These are phyloP conservation scores for Ondatra zibethicus DNA, from an alignment of 2,113 vertebrate species.

Conservation along the genomic window DNA sequence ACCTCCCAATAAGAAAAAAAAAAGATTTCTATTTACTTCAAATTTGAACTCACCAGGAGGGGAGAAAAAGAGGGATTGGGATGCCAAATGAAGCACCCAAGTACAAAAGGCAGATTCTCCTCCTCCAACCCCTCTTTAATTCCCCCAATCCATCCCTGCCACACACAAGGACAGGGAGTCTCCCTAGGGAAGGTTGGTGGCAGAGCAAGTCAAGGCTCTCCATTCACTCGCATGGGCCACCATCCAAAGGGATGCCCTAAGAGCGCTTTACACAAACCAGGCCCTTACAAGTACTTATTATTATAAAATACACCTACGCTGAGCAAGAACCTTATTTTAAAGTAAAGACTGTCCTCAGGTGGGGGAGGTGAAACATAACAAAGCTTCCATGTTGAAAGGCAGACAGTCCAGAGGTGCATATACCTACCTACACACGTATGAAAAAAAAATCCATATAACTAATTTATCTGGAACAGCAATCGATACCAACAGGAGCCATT, in stretches of 20 bases:
- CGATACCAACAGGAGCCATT: constrained; percentile 68
- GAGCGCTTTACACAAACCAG: constrained; percentile 55
- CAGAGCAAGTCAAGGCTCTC: constrained; percentile 50
- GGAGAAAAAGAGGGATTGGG: background rate
- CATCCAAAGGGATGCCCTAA: constrained; percentile 64
- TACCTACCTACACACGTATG: constrained; percentile 36
- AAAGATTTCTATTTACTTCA: constrained; percentile 49
- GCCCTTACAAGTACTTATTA: constrained; percentile 65
- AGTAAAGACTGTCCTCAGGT: constrained; percentile 70
- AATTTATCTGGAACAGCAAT: constrained; percentile 68
- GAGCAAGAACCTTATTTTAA: constrained; percentile 72
- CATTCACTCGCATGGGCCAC: constrained; percentile 67
- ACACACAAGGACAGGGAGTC: constrained; percentile 60
- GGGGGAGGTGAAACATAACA: constrained; percentile 75
- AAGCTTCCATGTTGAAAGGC: constrained; percentile 77
- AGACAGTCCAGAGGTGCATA: constrained; percentile 44
- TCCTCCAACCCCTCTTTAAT: constrained; percentile 73
- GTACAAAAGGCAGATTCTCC: constrained; percentile 69
- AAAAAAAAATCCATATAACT: constrained; percentile 61
- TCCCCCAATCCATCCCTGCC: constrained; percentile 53
- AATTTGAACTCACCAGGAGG: constrained; percentile 41
- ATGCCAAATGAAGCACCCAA: constrained; percentile 4
- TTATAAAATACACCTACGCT: constrained; percentile 74
- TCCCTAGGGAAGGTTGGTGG: constrained; percentile 1
- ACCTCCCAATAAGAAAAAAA: constrained; percentile 9